Conservation (phyloP, 1,140 invertebrate species). For the Eriocheir sinensis region DNA sequence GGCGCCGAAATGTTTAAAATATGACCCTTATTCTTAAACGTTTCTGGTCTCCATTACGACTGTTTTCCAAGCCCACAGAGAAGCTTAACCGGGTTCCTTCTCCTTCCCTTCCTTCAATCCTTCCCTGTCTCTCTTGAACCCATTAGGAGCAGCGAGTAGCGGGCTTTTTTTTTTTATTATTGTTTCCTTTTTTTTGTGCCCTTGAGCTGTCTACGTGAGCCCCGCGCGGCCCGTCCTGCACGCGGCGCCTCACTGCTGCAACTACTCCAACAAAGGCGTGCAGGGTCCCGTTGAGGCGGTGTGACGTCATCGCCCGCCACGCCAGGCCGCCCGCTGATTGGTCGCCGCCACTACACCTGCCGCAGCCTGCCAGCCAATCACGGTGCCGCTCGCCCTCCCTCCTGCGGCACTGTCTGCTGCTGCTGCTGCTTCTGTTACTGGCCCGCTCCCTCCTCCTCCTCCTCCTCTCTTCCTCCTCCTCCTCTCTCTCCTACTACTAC, state of each 20-base stretch:
- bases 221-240: not conserved
- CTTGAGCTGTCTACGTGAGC: not conserved
- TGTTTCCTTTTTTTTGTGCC: too few relatives aligned
- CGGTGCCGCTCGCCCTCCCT: not conserved
- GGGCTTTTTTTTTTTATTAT: too few relatives aligned
- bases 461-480: slow-evolving; percentile 19
- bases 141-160: too few relatives aligned
- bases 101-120: not conserved
- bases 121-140: not conserved
- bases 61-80: too few relatives aligned
- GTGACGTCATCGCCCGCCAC: slow-evolving; percentile 27
- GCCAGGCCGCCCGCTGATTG: not conserved
- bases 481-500: too few relatives aligned
- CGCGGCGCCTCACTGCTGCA: not conserved
- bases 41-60: too few relatives aligned
- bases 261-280: not conserved
- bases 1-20: too few relatives aligned
- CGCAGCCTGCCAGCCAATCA: slow-evolving; percentile 30
- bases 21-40: too few relatives aligned
- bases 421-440: not conserved
- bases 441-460: not conserved
- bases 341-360: not conserved
- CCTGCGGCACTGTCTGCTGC: not conserved
- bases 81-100: too few relatives aligned
- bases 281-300: slow-evolving; percentile 12